A percentile compares a stretch with the other conserved stretches of the same genome.
Conservation (phyloP, 2,888 invertebrate genomes). For the Polymixis lichenea region DNA sequence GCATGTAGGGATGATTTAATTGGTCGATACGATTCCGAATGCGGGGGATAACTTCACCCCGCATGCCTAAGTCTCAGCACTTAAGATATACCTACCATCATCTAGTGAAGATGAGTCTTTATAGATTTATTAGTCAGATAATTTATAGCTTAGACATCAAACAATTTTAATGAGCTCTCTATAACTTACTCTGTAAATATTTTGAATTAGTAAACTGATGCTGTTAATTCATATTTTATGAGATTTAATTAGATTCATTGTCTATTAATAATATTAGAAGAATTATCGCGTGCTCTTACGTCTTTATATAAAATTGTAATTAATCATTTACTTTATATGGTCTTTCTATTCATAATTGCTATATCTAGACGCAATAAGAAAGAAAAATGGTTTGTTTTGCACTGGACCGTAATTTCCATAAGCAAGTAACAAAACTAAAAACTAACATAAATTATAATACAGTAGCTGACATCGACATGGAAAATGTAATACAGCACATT, state of each 20-base stretch:
- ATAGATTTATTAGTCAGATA: neutral
- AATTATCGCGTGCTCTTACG: neutral
- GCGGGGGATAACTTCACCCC: neutral
- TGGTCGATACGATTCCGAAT: neutral
- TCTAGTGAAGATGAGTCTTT: neutral
- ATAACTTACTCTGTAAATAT: neutral
- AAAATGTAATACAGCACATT: too few species aligned
- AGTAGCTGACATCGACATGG: too few species aligned
- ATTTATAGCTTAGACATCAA: constrained; percentile 13
- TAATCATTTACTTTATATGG: neutral
- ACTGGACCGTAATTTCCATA: too few species aligned
- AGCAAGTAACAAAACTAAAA: too few species aligned
- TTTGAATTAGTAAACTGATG: neutral
- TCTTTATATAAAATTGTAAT: neutral
- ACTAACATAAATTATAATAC: too few species aligned
- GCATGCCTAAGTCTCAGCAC: neutral
- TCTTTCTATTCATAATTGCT: too few species aligned
- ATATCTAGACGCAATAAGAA: too few species aligned
- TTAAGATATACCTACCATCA: neutral
- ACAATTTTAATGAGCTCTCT: neutral
- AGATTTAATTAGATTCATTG: neutral
- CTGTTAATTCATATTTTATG: constrained; percentile 14
- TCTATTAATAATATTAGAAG: neutral
- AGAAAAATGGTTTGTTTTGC: too few species aligned
- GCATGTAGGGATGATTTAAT: neutral